Conservation (phyloP, 1,140 invertebrate genomes). For the Pogonomyrmex barbatus region DNA sequence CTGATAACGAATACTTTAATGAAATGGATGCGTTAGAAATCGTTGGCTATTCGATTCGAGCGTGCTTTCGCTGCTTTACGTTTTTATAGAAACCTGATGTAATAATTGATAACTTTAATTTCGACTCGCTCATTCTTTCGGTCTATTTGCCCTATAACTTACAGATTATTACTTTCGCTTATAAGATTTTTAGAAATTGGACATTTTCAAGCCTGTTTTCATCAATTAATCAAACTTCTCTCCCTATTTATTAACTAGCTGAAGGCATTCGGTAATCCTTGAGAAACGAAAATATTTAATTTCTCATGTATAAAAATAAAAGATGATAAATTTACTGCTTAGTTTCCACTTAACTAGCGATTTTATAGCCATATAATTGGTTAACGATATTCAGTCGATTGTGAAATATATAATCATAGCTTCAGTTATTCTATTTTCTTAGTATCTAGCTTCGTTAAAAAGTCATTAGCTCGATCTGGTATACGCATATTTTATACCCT, state of each 20-base stretch:
- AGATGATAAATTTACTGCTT: not conserved
- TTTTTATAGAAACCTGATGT: constrained; percentile 21
- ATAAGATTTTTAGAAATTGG: not conserved
- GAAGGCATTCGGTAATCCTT: not conserved
- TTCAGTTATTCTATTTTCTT: not conserved
- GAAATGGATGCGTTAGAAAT: constrained; percentile 28
- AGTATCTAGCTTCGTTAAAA: constrained; percentile 23
- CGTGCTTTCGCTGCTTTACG: constrained; percentile 6
- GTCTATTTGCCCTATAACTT: not conserved
- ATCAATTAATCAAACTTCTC: constrained; percentile 32
- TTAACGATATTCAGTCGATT: not conserved
- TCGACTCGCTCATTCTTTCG: constrained; percentile 4
- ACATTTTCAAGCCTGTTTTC: not conserved
- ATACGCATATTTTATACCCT: constrained; percentile 3
- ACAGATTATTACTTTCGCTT: constrained; percentile 26
- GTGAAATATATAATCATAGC: not conserved
- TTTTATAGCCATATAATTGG: constrained; percentile 6
- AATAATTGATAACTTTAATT: constrained; percentile 29
- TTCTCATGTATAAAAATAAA: not conserved
- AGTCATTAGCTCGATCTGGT: constrained; percentile 19
- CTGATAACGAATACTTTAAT: not conserved
- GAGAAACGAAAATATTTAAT: constrained; percentile 12
- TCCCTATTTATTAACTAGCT: not conserved
- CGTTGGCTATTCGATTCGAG: constrained; percentile 15
- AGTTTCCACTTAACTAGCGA: not conserved